Evolutionary conservation across 2,113 vertebrate species (phyloP).

Genomic region (Colaptes auratus): DNA sequence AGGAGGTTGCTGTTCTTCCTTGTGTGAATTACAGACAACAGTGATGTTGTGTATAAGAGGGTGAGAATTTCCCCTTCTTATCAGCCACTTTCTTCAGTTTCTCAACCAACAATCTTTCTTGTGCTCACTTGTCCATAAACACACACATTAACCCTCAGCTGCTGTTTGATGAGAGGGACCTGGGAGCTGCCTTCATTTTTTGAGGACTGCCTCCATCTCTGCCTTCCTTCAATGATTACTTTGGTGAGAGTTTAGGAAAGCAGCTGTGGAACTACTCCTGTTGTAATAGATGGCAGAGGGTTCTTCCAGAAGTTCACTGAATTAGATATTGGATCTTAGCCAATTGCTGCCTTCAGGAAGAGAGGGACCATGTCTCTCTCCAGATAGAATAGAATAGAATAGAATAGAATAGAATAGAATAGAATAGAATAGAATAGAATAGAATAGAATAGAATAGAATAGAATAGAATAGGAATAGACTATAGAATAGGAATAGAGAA

Average conservation of each 20-base stretch:
- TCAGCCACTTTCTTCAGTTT: neutral
- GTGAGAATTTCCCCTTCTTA: neutral
- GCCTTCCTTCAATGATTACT: neutral
- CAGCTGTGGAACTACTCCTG: neutral
- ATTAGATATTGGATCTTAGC: neutral
- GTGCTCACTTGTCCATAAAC: neutral
- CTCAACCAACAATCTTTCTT: neutral
- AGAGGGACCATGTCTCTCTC: neutral
- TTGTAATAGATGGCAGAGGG: neutral
- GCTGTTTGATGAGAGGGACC: neutral
- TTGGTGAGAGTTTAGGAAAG: neutral
- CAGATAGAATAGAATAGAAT: neutral
- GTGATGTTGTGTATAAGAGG: accelerated
- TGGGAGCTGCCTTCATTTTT: neutral
- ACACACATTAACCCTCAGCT: neutral
- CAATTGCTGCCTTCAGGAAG: neutral
- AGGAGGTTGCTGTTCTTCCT: neutral
- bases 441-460: too few species aligned
- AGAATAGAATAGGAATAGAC: too few species aligned
- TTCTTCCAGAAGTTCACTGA: neutral
- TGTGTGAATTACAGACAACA: neutral
- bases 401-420: too few species aligned
- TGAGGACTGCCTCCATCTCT: neutral
- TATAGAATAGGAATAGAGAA: too few species aligned
- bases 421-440: too few species aligned